phyloP scores from a whole-genome alignment of 1,140 invertebrate species.

The Heliconius melpomene region DNA sequence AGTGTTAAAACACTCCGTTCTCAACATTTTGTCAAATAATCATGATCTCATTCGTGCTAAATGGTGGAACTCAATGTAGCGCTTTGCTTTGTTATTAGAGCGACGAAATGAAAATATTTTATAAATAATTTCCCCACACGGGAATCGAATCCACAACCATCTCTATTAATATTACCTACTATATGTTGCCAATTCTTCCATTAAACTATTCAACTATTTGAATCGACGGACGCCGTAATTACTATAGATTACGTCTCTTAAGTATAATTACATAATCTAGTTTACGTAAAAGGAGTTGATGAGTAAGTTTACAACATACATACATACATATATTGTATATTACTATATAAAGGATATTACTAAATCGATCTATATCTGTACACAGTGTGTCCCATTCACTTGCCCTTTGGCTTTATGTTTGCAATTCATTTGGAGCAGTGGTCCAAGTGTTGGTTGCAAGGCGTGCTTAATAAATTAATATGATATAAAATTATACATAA shows the following conservation, averaged over 20 bases:
- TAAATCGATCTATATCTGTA: slow-evolving; percentile 45
- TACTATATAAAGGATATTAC: slow-evolving; percentile 26
- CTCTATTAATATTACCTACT: no score
- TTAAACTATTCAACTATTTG: neutral
- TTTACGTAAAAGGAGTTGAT: slow-evolving; percentile 33
- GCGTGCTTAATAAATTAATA: no score
- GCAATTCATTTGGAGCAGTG: slow-evolving; percentile 25
- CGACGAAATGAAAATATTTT: no score
- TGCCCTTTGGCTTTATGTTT: slow-evolving; percentile 61
- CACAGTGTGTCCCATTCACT: slow-evolving; percentile 60
- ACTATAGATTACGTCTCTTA: neutral
- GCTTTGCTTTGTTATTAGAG: no score
- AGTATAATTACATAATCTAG: slow-evolving; percentile 24
- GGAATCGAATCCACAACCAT: neutral
- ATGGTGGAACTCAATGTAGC: no score
- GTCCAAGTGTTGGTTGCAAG: slow-evolving; percentile 26
- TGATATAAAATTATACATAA: no score
- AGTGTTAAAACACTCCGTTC: no score
- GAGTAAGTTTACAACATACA: slow-evolving; percentile 8
- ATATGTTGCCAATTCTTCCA: neutral
- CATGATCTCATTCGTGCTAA: no score
- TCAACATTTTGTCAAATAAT: no score
- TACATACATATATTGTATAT: slow-evolving; percentile 18
- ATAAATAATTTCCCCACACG: no score
- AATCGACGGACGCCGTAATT: neutral